Conservation (phyloP, 2,113 vertebrate genomes). For the Vireo altiloquus region DNA sequence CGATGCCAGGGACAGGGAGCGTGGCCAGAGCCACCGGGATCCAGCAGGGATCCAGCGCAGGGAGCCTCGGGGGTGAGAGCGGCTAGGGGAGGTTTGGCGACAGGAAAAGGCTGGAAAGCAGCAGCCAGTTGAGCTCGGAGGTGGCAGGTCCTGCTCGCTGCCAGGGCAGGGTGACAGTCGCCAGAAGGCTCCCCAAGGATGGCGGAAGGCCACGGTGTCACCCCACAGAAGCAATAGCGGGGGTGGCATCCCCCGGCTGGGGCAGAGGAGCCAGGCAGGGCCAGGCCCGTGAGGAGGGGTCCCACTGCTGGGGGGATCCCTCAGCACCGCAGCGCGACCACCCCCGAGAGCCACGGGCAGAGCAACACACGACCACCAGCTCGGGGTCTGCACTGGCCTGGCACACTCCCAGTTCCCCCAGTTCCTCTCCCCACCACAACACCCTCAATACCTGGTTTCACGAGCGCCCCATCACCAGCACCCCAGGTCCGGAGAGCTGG, state of each 20-base stretch:
- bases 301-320: no score
- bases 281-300: neutral
- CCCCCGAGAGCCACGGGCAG: neutral
- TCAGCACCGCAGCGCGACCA: rapidly evolving
- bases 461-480: rapidly evolving
- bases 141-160: neutral
- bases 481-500: rapidly evolving
- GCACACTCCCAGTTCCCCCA: neutral
- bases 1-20: rapidly evolving
- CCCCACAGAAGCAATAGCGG: rapidly evolving
- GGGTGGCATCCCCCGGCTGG: neutral
- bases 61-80: rapidly evolving
- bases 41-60: neutral
- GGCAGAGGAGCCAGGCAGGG: neutral
- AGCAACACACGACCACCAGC: rapidly evolving
- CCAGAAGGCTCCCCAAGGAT: neutral
- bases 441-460: neutral
- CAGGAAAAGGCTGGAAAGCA: neutral
- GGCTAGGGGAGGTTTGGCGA: rapidly evolving
- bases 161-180: neutral
- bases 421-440: neutral
- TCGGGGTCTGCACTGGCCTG: neutral
- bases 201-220: rapidly evolving
- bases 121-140: rapidly evolving
- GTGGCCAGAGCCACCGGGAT: rapidly evolving